Evolutionary conservation across 2,113 vertebrate genomes (phyloP).

Genomic region (Trematocara marginatum): DNA sequence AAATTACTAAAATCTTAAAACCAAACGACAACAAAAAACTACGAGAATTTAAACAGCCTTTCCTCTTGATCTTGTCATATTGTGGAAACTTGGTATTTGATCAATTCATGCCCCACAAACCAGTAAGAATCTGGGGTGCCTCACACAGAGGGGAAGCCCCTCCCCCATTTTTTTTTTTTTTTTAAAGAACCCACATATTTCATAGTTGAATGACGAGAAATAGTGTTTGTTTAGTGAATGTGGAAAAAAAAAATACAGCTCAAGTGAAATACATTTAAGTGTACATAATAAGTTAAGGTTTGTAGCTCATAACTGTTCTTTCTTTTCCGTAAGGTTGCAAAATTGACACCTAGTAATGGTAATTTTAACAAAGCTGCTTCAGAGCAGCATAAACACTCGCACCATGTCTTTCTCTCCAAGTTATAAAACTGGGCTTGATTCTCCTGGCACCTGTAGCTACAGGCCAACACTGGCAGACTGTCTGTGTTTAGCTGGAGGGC

Average conservation of each 20-base stretch:
- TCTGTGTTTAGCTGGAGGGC: constrained; percentile 1
- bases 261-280: not conserved
- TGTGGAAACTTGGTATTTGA: not conserved
- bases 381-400: not conserved
- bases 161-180: not conserved
- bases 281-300: not conserved
- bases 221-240: not conserved
- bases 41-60: not conserved
- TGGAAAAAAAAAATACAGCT: not conserved
- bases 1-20: not conserved
- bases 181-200: not conserved
- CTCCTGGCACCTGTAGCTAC: not conserved
- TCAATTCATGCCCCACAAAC: no score
- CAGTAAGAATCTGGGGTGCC: fast-evolving
- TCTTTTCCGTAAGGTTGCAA: not conserved
- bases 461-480: not conserved
- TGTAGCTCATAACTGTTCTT: not conserved
- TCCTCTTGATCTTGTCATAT: not conserved
- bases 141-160: not conserved
- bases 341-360: not conserved
- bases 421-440: not conserved
- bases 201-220: fast-evolving
- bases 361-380: not conserved
- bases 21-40: not conserved
- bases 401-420: not conserved